Evolutionary conservation across 2,888 invertebrate species (phyloP).

Genomic region (Cyrtodaria siliqua): DNA sequence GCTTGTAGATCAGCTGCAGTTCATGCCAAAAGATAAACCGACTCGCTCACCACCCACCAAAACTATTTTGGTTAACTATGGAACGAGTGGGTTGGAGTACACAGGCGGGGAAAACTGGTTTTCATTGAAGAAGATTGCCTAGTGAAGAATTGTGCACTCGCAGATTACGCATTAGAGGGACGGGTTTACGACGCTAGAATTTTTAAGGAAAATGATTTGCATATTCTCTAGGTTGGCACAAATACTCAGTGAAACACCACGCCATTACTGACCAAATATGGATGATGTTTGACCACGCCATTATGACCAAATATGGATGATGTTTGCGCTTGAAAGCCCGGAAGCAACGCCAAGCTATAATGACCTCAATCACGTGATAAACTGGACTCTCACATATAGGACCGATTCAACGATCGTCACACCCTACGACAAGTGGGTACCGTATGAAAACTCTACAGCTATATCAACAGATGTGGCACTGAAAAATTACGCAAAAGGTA

Average conservation of each 20-base stretch:
- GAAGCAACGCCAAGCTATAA: conserved; percentile 94
- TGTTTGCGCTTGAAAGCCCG: conserved; percentile 97
- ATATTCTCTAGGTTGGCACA: conserved; percentile 42
- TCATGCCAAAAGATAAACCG: conserved; percentile 51
- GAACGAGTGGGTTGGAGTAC: conserved; percentile 61
- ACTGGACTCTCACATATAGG: conserved; percentile 98
- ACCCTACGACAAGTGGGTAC: conserved; percentile 97
- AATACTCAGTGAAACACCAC: conserved; percentile 4
- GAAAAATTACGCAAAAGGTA: conserved; percentile 89
- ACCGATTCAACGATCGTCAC: conserved; percentile 97
- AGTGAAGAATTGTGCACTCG: conserved; percentile 93
- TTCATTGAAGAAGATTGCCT: conserved; percentile 93
- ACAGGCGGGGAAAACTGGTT: conserved; percentile 87
- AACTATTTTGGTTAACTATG: conserved; percentile 64
- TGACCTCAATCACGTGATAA: conserved; percentile 92
- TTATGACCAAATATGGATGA: conserved; percentile 91
- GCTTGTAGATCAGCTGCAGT: conserved; percentile 75
- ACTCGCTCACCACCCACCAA: conserved; percentile 44
- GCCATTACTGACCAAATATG: too few species aligned
- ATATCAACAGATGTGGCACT: conserved; percentile 70
- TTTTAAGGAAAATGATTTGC: conserved; percentile 86
- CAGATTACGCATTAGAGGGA: conserved; percentile 90
- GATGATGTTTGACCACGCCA: too few species aligned
- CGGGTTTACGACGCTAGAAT: conserved; percentile 93
- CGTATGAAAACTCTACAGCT: conserved; percentile 93